Evolutionary conservation across 2,888 invertebrate species (phyloP), one percentile per base, ranked within the genome.

Genomic region (Hirtodrosophila cameraria): DNA sequence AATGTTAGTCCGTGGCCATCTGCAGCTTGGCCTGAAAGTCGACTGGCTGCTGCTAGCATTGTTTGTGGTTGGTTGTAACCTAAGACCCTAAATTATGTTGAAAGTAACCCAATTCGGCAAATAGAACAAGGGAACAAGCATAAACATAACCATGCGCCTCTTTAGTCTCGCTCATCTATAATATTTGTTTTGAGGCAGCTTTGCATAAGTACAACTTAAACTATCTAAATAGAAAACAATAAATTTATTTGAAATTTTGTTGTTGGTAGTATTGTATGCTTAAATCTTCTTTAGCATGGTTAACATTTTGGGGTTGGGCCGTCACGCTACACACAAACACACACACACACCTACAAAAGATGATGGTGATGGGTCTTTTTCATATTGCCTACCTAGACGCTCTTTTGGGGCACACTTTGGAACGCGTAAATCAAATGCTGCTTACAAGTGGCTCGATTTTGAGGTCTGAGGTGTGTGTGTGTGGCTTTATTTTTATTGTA

Each of bases 71-170:
- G 50, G 36, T n/a, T 63, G 80, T 82, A 88, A 81, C 71, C 76
- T 72, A 75, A 87, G 83, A 84, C 75, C 75, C 68, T 57, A 72
- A 67, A 71, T 85, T 85, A 77, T 77, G 71, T 75, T 71, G 80
- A 88, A 87, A 80, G 87, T 87, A 87, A 88, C 87, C 87, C 72
- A 86, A 86, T 86, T 87, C 80, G 57, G 61, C 54, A 72, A 58
- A 58, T 62, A 67, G 60, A 67, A 67, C 75, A 54, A 52, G 45
- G 18, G 35, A 65, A 60, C 41, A 65, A 31, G 41, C 48, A 65
- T 57, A 55, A 45, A 36, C 48, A 43, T 54, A 25, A 4, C 30
- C 52, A 49, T 50, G 69, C 49, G 70, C 43, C 63, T 50, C 39
- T 46, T 53, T 61, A 43, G 67, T 35, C 43, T 25, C 30, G 30